These are phyloP conservation scores for Dicentrarchus labrax DNA, from an alignment of 2,113 vertebrate species.

Conservation along the genomic window DNA sequence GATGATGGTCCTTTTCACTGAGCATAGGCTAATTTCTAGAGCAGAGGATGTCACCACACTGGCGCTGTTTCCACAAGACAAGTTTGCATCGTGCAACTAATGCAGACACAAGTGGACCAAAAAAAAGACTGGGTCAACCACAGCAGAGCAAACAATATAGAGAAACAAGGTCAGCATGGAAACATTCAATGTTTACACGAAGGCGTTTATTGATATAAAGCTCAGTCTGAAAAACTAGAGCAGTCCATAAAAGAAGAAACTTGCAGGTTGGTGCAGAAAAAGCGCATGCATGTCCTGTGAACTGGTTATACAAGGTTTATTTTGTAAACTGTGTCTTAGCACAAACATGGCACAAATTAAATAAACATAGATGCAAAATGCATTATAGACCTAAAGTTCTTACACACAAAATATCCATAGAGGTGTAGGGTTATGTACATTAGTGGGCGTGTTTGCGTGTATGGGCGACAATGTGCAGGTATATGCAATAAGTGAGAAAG, in stretches of 20 bases:
- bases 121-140: conserved; percentile 19
- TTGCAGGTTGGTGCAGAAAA: neutral
- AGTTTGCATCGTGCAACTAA: conserved; percentile 34
- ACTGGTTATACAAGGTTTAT: neutral
- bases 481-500: neutral
- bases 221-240: neutral
- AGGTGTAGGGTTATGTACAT: neutral
- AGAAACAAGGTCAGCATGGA: conserved; percentile 61
- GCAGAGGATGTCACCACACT: neutral
- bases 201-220: neutral
- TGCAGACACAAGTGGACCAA: conserved; percentile 9
- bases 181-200: conserved; percentile 19
- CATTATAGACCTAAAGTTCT: neutral
- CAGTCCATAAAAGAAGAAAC: neutral
- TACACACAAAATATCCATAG: neutral
- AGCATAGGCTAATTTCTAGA: neutral
- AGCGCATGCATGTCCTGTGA: neutral
- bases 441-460: neutral
- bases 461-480: neutral
- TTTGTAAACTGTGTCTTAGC: neutral
- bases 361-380: neutral
- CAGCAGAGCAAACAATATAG: conserved; percentile 46
- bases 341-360: neutral
- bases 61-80: conserved; percentile 12
- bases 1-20: neutral